These are phyloP conservation scores for Oreochromis grahami DNA, from an alignment of 2,797 vertebrate genomes.

Conservation along the genomic window DNA sequence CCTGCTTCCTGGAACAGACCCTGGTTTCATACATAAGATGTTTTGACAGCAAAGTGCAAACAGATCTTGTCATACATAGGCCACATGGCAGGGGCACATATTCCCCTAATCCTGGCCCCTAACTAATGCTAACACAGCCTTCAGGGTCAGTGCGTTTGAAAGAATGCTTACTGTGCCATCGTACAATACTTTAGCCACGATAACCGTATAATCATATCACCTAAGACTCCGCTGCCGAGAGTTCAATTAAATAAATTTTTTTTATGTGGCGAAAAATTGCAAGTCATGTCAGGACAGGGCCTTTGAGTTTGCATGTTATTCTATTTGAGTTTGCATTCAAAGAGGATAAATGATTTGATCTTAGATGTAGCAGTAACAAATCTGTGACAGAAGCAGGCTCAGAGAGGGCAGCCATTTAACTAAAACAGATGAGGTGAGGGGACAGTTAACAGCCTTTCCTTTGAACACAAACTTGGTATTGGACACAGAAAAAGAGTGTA, in stretches of 20 bases:
- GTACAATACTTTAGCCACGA: neutral
- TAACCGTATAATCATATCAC: neutral
- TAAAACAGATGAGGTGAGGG: neutral
- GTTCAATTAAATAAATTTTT: neutral
- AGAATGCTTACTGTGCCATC: neutral
- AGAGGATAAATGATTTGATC: neutral
- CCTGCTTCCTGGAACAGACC: neutral
- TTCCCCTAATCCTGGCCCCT: conserved; percentile 20
- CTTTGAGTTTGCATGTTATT: neutral
- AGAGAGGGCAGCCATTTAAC: neutral
- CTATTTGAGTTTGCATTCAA: neutral
- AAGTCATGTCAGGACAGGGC: neutral
- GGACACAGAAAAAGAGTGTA: neutral
- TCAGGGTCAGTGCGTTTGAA: conserved; percentile 48
- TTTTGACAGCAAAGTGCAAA: conserved; percentile 50
- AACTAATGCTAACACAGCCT: conserved; percentile 29
- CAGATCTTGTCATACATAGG: conserved; percentile 23
- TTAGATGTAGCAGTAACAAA: neutral
- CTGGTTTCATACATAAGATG: conserved; percentile 29
- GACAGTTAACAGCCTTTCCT: neutral
- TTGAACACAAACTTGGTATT: neutral
- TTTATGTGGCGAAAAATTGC: neutral
- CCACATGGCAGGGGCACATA: neutral
- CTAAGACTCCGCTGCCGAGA: neutral
- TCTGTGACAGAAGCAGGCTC: neutral